These are phyloP conservation scores for Ciconia maguari DNA, from an alignment of 2,113 vertebrate species.

Conservation along the genomic window DNA sequence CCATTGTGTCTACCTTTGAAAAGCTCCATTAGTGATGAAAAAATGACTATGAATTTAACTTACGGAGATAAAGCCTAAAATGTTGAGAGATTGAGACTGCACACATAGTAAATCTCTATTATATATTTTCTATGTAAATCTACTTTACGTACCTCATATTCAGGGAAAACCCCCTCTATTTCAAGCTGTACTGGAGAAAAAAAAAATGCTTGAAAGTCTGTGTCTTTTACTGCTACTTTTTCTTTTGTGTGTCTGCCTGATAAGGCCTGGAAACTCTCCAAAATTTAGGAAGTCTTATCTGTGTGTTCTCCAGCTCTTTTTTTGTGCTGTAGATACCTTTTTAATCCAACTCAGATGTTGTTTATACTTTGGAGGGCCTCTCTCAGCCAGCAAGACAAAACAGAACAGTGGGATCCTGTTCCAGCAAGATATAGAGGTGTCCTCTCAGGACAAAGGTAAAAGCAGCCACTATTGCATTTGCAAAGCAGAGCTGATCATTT, in stretches of 20 bases:
- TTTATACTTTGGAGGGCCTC: conserved; percentile 18
- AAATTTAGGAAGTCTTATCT: conserved; percentile 3
- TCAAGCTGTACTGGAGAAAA: not conserved
- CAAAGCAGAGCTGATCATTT: not conserved
- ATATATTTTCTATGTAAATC: not conserved
- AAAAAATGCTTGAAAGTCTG: not conserved
- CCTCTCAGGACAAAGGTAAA: not conserved
- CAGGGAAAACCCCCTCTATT: not conserved
- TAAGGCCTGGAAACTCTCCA: not conserved
- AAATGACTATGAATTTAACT: not conserved
- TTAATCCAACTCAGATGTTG: conserved; percentile 32
- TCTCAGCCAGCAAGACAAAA: conserved; percentile 42
- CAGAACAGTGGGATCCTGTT: not conserved
- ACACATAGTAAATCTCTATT: not conserved
- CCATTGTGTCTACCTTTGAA: conserved; percentile 9
- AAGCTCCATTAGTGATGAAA: conserved; percentile 4
- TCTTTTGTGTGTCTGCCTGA: not conserved
- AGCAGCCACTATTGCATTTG: not conserved
- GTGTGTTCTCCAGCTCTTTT: not conserved
- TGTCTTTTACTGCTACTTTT: not conserved
- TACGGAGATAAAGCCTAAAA: not conserved
- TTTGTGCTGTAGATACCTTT: not conserved
- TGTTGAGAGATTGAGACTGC: not conserved
- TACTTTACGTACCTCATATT: not conserved
- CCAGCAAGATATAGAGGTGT: not conserved